phyloP scores from a whole-genome alignment of 2,888 invertebrate species.

The Cactoblastis cactorum region DNA sequence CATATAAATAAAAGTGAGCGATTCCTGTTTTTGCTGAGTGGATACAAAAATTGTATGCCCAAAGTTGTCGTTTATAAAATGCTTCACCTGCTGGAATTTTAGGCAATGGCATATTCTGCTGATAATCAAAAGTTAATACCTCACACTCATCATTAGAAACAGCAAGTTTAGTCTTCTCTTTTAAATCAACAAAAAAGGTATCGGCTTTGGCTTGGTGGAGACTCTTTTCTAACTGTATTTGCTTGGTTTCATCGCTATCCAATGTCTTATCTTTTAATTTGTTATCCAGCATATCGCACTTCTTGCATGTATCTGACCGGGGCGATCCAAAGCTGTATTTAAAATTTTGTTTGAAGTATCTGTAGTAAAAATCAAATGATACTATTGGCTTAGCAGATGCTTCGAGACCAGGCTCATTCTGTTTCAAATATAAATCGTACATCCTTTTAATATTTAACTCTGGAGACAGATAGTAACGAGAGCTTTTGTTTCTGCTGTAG shows the following conservation, averaged over 20 bases:
- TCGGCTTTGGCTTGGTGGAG: constrained; percentile 10
- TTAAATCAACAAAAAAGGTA: constrained; percentile 12
- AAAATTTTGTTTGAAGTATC: constrained; percentile 16
- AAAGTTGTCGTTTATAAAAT: constrained; percentile 15
- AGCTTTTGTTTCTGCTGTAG: constrained; percentile 17
- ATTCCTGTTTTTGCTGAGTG: constrained; percentile 11
- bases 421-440: not conserved
- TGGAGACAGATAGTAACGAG: constrained; percentile 18
- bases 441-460: constrained; percentile 19
- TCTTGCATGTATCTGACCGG: constrained; percentile 14
- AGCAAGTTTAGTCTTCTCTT: constrained; percentile 12
- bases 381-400: too few relatives aligned
- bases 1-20: constrained; percentile 14
- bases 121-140: constrained; percentile 11
- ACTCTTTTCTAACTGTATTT: constrained; percentile 1
- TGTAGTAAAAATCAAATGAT: not conserved
- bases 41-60: constrained; percentile 13
- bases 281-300: constrained; percentile 14
- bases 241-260: constrained; percentile 9
- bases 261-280: constrained; percentile 12
- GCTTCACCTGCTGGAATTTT: constrained; percentile 13
- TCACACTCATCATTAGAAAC: constrained; percentile 7
- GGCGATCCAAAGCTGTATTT: constrained; percentile 15
- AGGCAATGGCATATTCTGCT: constrained; percentile 11
- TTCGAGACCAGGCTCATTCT: too few relatives aligned